Base-by-base conservation (phyloP, 2,888 invertebrate genomes). In the Balanococcus diminutus region DNA sequence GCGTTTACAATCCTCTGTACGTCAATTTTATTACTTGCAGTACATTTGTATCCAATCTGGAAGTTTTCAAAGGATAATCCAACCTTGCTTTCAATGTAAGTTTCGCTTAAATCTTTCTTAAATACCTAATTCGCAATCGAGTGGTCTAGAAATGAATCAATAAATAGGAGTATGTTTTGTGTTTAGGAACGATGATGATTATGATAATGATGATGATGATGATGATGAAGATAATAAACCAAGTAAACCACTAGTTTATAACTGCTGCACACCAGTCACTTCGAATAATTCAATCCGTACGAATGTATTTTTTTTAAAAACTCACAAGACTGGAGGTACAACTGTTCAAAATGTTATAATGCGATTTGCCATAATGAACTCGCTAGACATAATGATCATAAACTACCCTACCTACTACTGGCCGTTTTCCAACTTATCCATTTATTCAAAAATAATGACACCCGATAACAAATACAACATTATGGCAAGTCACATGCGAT, bases 281-380 rank as follows among this genome's bases (percentile, higher is more conserved):
- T 51, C 8, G 14, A 61, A 61, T 25, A 19, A 8, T 9, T 19
- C 81, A 9, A 8, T 56, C 14, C 36, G 42, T n/a, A 81, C 14
- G 19, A 86, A 86, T 82, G 87, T 88, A 19, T 87, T 88, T 83
- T 88, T 88, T 86, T 72, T 88, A 14, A 88, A 88, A 86, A 87
- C 88, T 9, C 88, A 88, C 87, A 88, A 88, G 87, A 88, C 88
- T 87, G 88, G 86, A 22, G 88, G 88, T 83, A 87, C 87, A 31
- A 88, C 88, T n/a, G 82, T 88, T 11, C 88, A 88, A 85, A 88
- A 88, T 84, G 88, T 88, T 61, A 61, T 88, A 4, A 84, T 88
- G 86, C 67, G 88, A 9, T 88, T 87, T 82, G 88, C 88, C 4
- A 86, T 87, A 22, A 39, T 75, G 9, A 75, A 87, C 31, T 86